Evolutionary conservation across 2,888 invertebrate genomes (phyloP), one percentile per base, ranked within the genome.

Genomic region (Entomobrya multifasciata): DNA sequence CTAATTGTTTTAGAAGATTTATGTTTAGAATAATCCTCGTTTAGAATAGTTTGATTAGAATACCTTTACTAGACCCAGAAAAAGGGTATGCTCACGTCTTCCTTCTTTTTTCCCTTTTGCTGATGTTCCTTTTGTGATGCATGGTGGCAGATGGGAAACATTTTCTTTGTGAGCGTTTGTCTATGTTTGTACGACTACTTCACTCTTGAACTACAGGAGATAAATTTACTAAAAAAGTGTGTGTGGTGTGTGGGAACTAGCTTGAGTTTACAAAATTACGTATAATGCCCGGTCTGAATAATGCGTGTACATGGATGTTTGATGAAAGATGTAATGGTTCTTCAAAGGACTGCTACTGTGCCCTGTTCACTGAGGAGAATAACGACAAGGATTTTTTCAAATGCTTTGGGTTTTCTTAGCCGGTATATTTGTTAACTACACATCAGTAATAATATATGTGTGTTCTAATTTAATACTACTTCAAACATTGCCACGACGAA

Each of bases 61-160:
- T n/a, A n/a, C n/a, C n/a, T n/a, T n/a, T n/a, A n/a, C n/a, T n/a
- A n/a, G n/a, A n/a, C n/a, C n/a, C n/a, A n/a, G n/a, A 1, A 22
- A 22, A 36, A 36, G n/a, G 52, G 67, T 36, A 57, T 55, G 70
- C 81, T 70, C 70, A 81, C 65, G 30, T 60, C 49, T 15, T n/a
- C 22, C 22, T 6, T 27, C 60, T 60, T 3, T 25, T 4, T 27
- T 25, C 6, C 5, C 13, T 60, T 60, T 17, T 65, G n/a, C 62
- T 3, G 62, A 13, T 30, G 17, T 17, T 36, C 62, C 8, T 36
- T 27, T 49, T 20, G 20, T 55, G 60, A 72, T n/a, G 60, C 57
- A 72, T 80, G 81, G 62, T 22, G 47, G 81, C 49, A 81, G 72
- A 80, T 80, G n/a, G 70, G 55, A 52, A 55, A 72, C 55, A 44